A percentile compares a stretch with the other conserved stretches of the same genome.
Evolutionary conservation across 2,113 vertebrate genomes (phyloP).

Genomic region (Podocnemis expansa): DNA sequence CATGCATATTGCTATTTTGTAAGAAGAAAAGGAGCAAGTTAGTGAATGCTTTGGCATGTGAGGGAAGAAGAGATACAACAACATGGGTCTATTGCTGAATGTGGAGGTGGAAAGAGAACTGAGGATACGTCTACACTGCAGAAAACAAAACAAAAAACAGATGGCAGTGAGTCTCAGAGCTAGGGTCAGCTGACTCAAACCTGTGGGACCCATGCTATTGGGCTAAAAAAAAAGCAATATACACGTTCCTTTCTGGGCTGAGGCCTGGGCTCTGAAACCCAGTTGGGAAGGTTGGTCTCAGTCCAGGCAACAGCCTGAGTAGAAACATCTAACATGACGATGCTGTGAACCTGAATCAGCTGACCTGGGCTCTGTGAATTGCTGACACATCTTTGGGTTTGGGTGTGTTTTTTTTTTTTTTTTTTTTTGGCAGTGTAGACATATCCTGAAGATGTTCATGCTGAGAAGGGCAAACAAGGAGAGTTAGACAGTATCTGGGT

Average conservation of each 20-base stretch:
- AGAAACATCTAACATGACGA: neutral
- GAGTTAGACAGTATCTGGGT: neutral
- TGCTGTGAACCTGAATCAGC: neutral
- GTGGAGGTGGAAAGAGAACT: neutral
- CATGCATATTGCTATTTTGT: neutral
- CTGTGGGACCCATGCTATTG: neutral
- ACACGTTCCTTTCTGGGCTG: neutral
- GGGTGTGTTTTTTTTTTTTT: too few relatives aligned
- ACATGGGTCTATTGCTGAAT: neutral
- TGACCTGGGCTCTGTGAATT: rapidly evolving
- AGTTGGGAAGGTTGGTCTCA: neutral
- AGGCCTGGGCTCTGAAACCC: neutral
- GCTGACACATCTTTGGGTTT: neutral
- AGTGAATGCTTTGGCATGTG: neutral
- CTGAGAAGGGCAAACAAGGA: neutral
- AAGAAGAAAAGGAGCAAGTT: neutral
- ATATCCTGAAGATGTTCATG: neutral
- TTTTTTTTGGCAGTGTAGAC: neutral
- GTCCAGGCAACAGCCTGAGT: neutral
- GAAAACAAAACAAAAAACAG: neutral
- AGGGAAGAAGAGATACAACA: neutral
- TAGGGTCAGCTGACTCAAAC: neutral
- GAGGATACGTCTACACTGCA: neutral
- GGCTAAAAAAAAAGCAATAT: neutral
- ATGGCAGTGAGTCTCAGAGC: neutral